phyloP scores from a whole-genome alignment of 1,140 invertebrate species.

The Homalodisca vitripennis region DNA sequence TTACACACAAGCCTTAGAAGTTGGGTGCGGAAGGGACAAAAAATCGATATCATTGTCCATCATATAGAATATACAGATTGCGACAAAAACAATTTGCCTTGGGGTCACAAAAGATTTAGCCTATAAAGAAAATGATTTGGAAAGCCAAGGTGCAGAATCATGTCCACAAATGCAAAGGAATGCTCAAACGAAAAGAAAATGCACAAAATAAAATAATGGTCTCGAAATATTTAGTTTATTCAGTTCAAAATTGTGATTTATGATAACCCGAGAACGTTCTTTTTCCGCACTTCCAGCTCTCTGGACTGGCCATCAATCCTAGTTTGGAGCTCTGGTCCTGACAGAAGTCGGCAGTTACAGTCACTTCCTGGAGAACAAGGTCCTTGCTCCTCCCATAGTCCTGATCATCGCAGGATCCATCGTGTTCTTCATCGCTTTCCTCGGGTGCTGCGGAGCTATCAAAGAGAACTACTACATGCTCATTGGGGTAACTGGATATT shows the following conservation, averaged over 20 bases:
- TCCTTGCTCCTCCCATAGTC: conserved; percentile 59
- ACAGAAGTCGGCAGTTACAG: conserved; percentile 56
- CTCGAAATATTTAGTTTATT: too few relatives aligned
- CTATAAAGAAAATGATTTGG: too few relatives aligned
- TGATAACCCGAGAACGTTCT: conserved; percentile 5
- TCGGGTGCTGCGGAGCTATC: conserved; percentile 75
- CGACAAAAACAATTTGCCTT: too few relatives aligned
- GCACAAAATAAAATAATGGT: neutral
- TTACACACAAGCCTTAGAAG: too few relatives aligned
- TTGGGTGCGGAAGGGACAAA: too few relatives aligned
- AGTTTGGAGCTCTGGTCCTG: conserved; percentile 56
- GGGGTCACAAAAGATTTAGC: too few relatives aligned
- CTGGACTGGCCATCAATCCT: conserved; percentile 60
- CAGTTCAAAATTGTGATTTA: conserved; percentile 9
- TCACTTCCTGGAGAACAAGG: conserved; percentile 58
- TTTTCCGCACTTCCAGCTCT: conserved; percentile 52
- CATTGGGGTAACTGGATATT: too few relatives aligned
- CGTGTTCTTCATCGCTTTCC: conserved; percentile 66
- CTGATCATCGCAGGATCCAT: conserved; percentile 65
- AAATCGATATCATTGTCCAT: too few relatives aligned
- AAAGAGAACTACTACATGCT: conserved; percentile 66
- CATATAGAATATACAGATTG: too few relatives aligned
- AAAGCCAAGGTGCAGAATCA: too few relatives aligned
- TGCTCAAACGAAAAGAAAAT: neutral
- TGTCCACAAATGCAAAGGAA: too few relatives aligned